phyloP scores from a whole-genome alignment of 2,113 vertebrate genomes.

The Erythrocercus mccallii region DNA sequence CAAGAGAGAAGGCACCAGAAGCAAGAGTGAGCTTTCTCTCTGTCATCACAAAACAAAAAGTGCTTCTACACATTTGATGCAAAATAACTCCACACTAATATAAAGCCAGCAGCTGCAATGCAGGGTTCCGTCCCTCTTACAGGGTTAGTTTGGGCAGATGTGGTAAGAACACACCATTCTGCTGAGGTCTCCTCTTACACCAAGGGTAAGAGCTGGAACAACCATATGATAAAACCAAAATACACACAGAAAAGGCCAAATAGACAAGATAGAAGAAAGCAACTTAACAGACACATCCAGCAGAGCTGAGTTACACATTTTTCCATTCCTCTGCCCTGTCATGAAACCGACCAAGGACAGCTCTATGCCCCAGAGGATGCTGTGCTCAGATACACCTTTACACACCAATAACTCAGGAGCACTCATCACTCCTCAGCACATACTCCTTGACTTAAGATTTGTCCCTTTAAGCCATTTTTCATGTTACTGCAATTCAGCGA shows the following conservation, averaged over 20 bases:
- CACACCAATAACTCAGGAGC: neutral
- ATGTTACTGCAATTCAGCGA: accelerated
- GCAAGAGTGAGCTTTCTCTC: neutral
- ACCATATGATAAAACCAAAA: neutral
- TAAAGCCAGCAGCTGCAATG: neutral
- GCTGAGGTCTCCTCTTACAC: neutral
- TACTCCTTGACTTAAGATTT: neutral
- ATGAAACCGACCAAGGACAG: neutral
- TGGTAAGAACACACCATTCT: neutral
- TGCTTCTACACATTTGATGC: neutral
- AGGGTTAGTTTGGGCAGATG: neutral
- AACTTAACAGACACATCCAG: neutral
- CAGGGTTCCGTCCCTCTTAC: accelerated
- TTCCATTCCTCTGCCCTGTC: neutral
- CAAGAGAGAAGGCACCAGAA: neutral
- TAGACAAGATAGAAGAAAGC: neutral
- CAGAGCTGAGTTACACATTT: neutral
- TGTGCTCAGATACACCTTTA: neutral
- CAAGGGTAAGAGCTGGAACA: neutral
- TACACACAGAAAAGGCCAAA: neutral
- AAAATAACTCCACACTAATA: neutral
- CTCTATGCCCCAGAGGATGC: neutral
- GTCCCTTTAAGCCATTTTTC: neutral
- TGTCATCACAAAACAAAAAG: neutral
- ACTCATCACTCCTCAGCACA: neutral